phyloP scores from a whole-genome alignment of 64 coral and sea anemone species.

The Montipora foliosa region DNA sequence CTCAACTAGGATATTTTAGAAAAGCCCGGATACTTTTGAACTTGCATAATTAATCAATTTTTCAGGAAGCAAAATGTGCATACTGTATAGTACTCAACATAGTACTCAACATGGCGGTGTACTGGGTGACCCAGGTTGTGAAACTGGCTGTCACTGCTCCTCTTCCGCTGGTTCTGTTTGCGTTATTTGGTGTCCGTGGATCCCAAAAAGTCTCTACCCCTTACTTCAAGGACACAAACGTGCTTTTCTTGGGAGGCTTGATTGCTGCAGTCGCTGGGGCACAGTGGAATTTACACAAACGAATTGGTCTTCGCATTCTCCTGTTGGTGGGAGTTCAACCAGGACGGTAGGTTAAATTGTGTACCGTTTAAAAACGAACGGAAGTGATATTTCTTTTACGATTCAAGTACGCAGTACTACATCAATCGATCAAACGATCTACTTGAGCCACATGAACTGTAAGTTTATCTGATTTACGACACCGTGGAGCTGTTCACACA shows the following conservation, averaged over 20 bases:
- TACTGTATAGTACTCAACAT: constrained; percentile 87
- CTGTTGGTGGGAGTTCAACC: constrained; percentile 85
- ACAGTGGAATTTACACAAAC: constrained; percentile 89
- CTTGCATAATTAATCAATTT: neutral
- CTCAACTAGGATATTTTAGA: neutral
- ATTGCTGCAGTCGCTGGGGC: constrained; percentile 90
- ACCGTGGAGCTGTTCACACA: neutral
- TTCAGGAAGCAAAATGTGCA: constrained; percentile 79
- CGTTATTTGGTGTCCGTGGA: constrained; percentile 82
- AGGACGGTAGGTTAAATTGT: constrained; percentile 58
- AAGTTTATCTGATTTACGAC: neutral
- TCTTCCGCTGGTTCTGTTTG: constrained; percentile 87
- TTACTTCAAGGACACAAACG: constrained; percentile 96
- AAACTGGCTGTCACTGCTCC: constrained; percentile 92
- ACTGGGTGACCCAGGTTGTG: constrained; percentile 95
- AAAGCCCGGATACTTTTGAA: neutral
- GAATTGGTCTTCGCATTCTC: constrained; percentile 83
- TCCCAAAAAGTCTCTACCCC: constrained; percentile 85
- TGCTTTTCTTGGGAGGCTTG: constrained; percentile 86
- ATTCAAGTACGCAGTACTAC: neutral
- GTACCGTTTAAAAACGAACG: neutral
- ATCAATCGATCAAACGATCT: neutral
- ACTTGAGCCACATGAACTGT: neutral
- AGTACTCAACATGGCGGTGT: constrained; percentile 86
- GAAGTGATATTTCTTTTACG: neutral